Conservation (phyloP, 2,888 invertebrate species). For the Mermis nigrescens region DNA sequence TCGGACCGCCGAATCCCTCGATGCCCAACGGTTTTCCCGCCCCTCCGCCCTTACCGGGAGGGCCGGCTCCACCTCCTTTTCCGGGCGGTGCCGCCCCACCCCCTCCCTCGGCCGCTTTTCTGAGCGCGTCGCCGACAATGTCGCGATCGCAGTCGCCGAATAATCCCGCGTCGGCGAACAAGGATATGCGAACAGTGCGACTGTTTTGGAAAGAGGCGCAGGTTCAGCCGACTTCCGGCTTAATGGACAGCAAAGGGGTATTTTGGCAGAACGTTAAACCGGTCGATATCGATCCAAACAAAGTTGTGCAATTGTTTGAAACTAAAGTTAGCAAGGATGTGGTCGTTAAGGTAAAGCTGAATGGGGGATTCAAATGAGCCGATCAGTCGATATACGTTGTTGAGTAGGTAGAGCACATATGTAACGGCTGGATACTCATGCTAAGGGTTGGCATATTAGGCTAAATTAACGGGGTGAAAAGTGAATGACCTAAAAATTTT, state of each 20-base stretch:
- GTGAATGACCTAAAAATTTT: too few relatives aligned
- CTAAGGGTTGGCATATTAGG: too few relatives aligned
- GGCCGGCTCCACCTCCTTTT: conserved; percentile 24
- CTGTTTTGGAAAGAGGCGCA: conserved; percentile 79
- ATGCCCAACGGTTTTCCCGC: too few relatives aligned
- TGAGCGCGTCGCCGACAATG: conserved; percentile 25
- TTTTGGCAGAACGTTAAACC: conserved; percentile 79
- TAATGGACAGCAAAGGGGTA: conserved; percentile 29
- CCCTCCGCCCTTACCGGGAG: neutral
- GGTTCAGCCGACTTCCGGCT: conserved; percentile 24
- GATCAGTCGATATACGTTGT: too few relatives aligned
- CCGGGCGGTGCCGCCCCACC: conserved; percentile 21
- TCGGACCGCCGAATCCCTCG: too few relatives aligned
- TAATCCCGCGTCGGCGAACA: conserved; percentile 17
- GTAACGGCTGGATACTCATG: too few relatives aligned
- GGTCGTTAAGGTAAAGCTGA: conserved; percentile 55
- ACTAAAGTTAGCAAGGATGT: conserved; percentile 72
- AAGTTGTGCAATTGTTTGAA: conserved; percentile 87
- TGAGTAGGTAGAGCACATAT: too few relatives aligned
- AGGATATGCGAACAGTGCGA: conserved; percentile 82
- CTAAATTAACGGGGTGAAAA: too few relatives aligned
- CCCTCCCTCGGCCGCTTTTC: conserved; percentile 11
- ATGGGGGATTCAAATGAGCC: too few relatives aligned
- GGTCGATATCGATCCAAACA: conserved; percentile 67
- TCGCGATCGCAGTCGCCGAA: conserved; percentile 16